Evolutionary conservation across 2,113 vertebrate genomes (phyloP).

Genomic region (Antidorcas marsupialis): DNA sequence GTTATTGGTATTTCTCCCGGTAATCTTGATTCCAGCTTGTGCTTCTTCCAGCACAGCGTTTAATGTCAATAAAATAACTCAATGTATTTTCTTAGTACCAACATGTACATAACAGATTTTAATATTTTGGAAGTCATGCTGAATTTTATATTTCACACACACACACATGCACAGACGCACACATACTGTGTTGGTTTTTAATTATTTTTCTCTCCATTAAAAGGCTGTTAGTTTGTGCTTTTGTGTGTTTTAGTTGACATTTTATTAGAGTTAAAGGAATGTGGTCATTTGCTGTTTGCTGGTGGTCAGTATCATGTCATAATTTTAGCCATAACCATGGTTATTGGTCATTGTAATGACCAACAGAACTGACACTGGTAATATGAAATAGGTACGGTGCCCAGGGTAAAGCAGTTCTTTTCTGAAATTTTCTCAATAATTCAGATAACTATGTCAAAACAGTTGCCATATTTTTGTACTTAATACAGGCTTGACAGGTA

Average conservation of each 20-base stretch:
- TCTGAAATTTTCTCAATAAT: not conserved
- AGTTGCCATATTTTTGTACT: not conserved
- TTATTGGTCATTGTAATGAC: not conserved
- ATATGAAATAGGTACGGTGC: not conserved
- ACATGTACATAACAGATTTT: not conserved
- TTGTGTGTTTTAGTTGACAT: not conserved
- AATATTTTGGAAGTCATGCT: not conserved
- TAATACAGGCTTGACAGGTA: not conserved
- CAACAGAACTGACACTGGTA: not conserved
- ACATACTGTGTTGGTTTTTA: not conserved
- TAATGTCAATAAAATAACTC: not conserved
- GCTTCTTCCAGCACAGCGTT: no score
- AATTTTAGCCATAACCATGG: not conserved
- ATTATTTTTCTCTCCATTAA: not conserved
- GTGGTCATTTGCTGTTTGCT: not conserved
- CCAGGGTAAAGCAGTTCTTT: not conserved
- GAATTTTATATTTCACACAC: not conserved
- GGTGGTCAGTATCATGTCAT: not conserved
- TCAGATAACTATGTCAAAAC: not conserved
- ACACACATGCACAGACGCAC: fast-evolving
- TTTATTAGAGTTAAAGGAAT: not conserved
- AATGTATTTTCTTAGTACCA: not conserved
- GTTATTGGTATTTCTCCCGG: no score
- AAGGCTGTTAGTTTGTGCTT: not conserved
- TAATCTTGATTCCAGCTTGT: no score